Evolutionary conservation across 2,888 invertebrate genomes (phyloP).

Genomic region (Allolobophora icterica): DNA sequence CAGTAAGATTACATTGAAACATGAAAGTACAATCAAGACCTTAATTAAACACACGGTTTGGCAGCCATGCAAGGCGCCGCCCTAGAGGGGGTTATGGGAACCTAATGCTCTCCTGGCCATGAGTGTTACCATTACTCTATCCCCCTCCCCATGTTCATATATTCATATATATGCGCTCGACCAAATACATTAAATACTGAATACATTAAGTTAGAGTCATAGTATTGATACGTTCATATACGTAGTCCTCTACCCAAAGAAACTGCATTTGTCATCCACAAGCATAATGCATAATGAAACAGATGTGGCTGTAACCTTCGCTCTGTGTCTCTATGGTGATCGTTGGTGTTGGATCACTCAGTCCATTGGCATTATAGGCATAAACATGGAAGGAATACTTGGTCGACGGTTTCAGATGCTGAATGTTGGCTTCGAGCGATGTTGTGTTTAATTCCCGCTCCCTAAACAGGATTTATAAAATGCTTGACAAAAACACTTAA

Average conservation of each 20-base stretch:
- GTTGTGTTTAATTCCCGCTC: slow-evolving; percentile 83
- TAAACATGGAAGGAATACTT: slow-evolving; percentile 85
- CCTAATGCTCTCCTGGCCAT: too few relatives aligned
- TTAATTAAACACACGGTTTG: too few relatives aligned
- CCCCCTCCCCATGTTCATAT: too few relatives aligned
- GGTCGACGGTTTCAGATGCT: slow-evolving; percentile 81
- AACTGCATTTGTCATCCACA: not conserved
- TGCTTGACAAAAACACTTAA: not conserved
- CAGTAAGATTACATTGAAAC: too few relatives aligned
- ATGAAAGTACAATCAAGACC: too few relatives aligned
- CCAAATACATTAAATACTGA: too few relatives aligned
- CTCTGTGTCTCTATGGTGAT: slow-evolving; percentile 73
- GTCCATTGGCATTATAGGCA: slow-evolving; percentile 78
- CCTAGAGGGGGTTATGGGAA: too few relatives aligned
- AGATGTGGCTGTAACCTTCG: slow-evolving; percentile 60
- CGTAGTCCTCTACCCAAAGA: not conserved
- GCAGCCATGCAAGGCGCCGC: too few relatives aligned
- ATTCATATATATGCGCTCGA: not conserved
- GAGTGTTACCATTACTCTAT: too few relatives aligned
- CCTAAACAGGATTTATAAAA: slow-evolving; percentile 68
- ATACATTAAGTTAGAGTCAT: too few relatives aligned
- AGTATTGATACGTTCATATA: too few relatives aligned
- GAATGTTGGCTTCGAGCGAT: slow-evolving; percentile 76
- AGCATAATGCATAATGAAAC: not conserved
- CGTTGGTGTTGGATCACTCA: slow-evolving; percentile 75